Conservation (phyloP, 1,140 invertebrate genomes). For the Gryllus bimaculatus region DNA sequence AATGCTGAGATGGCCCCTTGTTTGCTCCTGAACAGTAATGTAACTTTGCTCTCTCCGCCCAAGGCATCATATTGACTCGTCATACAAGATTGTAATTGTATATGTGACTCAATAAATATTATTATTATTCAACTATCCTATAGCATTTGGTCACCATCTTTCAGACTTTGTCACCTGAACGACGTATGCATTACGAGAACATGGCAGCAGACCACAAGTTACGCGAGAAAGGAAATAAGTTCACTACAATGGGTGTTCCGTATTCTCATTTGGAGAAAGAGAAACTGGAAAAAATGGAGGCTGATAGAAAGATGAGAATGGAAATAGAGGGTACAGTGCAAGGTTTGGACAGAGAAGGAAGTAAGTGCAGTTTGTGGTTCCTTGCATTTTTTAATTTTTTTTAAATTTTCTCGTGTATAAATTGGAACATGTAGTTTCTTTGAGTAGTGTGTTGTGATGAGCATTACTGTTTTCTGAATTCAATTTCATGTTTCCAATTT, state of each 20-base stretch:
- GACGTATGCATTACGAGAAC: background rate
- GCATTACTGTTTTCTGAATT: too few species aligned
- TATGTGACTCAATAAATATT: too few species aligned
- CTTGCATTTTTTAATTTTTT: background rate
- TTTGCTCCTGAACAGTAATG: too few species aligned
- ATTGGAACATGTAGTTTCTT: too few species aligned
- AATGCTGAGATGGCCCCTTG: too few species aligned
- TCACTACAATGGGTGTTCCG: background rate
- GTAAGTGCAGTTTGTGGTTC: background rate
- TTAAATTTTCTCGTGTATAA: too few species aligned
- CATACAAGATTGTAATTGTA: too few species aligned
- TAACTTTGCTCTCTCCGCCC: too few species aligned
- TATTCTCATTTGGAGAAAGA: background rate
- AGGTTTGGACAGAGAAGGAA: background rate
- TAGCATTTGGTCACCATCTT: background rate
- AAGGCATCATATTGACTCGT: too few species aligned
- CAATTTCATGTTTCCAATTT: too few species aligned
- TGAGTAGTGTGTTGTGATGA: too few species aligned
- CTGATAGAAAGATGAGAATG: background rate
- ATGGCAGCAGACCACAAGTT: background rate
- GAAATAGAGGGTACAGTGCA: slow-evolving; percentile 11
- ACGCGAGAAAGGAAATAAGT: slow-evolving; percentile 7
- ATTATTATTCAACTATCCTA: too few species aligned
- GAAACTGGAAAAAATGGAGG: background rate
- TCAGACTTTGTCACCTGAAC: background rate